These are phyloP conservation scores for Myripristis murdjan DNA, from an alignment of 2,797 vertebrate species.

Conservation along the genomic window DNA sequence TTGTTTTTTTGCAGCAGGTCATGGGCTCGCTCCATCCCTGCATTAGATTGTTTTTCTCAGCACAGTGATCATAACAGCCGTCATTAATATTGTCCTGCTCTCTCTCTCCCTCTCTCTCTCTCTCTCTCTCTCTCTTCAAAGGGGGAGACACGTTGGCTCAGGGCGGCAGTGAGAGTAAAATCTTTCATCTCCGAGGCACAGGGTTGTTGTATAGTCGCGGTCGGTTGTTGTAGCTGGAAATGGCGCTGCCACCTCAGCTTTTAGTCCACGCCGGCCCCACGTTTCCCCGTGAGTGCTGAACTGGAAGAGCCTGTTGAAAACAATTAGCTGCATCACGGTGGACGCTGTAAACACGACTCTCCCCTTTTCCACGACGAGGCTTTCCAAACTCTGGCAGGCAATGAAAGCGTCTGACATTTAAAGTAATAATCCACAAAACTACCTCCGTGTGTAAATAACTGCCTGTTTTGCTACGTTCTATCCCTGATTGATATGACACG, in stretches of 20 bases:
- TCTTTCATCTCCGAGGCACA: constrained; percentile 61
- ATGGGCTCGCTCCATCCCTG: constrained; percentile 14
- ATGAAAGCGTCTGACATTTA: too few relatives aligned
- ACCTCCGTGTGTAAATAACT: too few relatives aligned
- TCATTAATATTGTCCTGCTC: constrained; percentile 56
- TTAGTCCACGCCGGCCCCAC: constrained; percentile 9
- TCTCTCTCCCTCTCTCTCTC: too few relatives aligned
- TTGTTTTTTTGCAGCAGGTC: too few relatives aligned
- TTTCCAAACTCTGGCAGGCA: too few relatives aligned
- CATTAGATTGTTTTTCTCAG: constrained; percentile 64
- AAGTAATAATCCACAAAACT: too few relatives aligned
- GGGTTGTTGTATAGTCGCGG: constrained; percentile 35
- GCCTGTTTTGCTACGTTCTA: too few relatives aligned
- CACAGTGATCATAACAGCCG: constrained; percentile 56
- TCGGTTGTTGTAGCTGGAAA: constrained; percentile 35
- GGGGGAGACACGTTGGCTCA: constrained; percentile 16
- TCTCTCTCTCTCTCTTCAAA: too few relatives aligned
- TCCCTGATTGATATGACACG: too few relatives aligned
- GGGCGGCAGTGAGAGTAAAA: constrained; percentile 48
- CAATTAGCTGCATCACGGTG: not conserved
- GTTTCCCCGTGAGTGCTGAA: constrained; percentile 6
- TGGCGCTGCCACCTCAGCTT: constrained; percentile 32
- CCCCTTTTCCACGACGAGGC: not conserved
- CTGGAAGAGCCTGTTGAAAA: constrained; percentile 8
- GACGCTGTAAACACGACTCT: not conserved